phyloP scores from a whole-genome alignment of 2,797 vertebrate genomes.

The Pelodytes ibericus region DNA sequence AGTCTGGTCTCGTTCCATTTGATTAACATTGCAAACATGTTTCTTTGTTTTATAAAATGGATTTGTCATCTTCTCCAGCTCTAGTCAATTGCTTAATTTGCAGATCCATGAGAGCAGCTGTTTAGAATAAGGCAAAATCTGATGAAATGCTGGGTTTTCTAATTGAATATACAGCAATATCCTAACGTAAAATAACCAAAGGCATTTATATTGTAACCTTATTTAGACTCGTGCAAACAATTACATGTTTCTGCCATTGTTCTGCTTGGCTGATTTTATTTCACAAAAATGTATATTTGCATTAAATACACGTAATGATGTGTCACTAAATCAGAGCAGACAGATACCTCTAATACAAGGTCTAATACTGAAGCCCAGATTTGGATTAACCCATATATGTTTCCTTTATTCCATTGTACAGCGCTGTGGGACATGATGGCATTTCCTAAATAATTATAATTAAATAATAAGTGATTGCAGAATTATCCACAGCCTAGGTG shows the following conservation, averaged over 20 bases:
- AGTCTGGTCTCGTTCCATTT: neutral
- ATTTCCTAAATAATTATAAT: no score
- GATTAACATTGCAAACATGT: neutral
- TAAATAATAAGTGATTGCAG: no score
- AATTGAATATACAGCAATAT: slow-evolving; percentile 10
- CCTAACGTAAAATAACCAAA: slow-evolving; percentile 15
- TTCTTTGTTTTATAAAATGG: neutral
- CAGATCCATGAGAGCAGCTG: slow-evolving; percentile 16
- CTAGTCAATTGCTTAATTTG: neutral
- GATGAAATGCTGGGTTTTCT: slow-evolving; percentile 30
- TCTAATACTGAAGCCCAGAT: neutral
- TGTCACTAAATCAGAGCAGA: neutral
- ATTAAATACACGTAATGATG: neutral
- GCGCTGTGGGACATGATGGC: no score
- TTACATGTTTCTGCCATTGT: slow-evolving; percentile 17
- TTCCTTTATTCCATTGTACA: no score
- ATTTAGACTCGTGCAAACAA: slow-evolving; percentile 41
- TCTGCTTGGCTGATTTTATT: slow-evolving; percentile 3
- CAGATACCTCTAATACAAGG: neutral
- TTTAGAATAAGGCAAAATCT: slow-evolving; percentile 21
- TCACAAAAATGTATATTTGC: slow-evolving; percentile 9
- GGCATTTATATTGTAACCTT: slow-evolving; percentile 31
- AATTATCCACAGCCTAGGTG: no score
- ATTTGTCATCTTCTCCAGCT: neutral
- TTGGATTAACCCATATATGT: neutral